These are phyloP conservation scores for Burhinus bistriatus DNA, from an alignment of 2,113 vertebrate species.

Conservation along the genomic window DNA sequence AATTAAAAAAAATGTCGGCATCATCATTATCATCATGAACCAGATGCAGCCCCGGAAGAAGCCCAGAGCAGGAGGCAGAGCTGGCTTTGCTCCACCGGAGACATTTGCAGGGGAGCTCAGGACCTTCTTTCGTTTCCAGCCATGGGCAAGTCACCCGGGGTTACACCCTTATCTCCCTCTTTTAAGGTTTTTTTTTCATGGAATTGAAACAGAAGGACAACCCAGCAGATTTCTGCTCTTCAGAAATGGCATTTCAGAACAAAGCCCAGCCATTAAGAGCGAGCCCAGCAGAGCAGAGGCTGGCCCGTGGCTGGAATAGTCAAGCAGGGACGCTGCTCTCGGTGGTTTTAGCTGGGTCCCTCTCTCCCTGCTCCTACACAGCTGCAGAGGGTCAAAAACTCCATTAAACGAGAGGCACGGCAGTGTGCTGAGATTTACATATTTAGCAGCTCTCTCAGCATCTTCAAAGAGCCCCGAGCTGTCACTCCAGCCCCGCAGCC, in stretches of 20 bases:
- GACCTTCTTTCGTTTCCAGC: not conserved
- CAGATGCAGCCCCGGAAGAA: not conserved
- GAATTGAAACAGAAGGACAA: not conserved
- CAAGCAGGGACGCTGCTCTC: not conserved
- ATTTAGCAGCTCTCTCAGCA: conserved; percentile 4
- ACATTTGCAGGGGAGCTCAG: not conserved
- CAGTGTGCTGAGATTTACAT: not conserved
- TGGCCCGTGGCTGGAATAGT: not conserved
- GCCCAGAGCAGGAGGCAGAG: not conserved
- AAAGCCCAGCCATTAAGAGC: not conserved
- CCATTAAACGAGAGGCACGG: not conserved
- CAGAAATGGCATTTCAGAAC: not conserved
- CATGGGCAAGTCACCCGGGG: not conserved
- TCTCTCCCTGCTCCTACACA: not conserved
- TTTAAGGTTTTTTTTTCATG: not conserved
- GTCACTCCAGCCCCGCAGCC: not conserved
- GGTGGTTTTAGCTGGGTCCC: not conserved
- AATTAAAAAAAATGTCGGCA: not conserved
- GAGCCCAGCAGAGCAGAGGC: not conserved
- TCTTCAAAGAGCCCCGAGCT: conserved; percentile 13
- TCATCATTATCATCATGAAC: not conserved
- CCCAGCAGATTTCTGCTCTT: not conserved
- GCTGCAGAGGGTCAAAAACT: conserved; percentile 7
- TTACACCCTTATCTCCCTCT: not conserved
- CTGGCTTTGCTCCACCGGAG: not conserved